Base-by-base conservation (phyloP, 2,797 vertebrate species). In the Alauda arvensis region DNA sequence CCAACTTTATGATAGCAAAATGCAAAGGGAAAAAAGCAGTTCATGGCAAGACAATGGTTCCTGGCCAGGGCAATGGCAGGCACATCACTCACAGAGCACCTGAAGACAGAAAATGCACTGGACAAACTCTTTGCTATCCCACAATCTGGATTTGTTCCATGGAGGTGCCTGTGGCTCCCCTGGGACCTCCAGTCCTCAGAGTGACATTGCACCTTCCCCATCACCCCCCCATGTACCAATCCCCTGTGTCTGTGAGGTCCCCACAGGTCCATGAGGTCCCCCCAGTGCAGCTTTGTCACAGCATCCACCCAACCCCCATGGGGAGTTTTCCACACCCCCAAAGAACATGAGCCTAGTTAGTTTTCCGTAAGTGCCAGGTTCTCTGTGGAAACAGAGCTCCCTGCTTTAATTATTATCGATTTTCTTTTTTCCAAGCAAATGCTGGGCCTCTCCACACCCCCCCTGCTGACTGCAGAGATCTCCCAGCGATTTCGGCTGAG, bases 241-340 rank as follows among this genome's bases (percentile, higher is more conserved):
- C 43, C 33, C n/a, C 28, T 0, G 3, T 4, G 3, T 17, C 23
- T 42, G 8, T 2, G n/a, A n/a, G 20, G 71, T 53, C 20, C 67
- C 76, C 39, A 31, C 3, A 0, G n/a, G 3, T 17, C 23, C 46
- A 8, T 2, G n/a, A n/a, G 20, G 71, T 53, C 20, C 67, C 7
- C 8, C 45, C 45, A 16, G 79, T 24, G 66, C 79, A 83, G 48
- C 51, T 40, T 20, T 31, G 51, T 25, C 28, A 5, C 2, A 12
- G 28, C 1, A 1, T 3, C 42, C 8, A 0, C 45, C 31, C 33
- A 46, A 46, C 39, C 29, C 53, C 45, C 1, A 0, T 0, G 0
- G 80, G 62, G 63, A 42, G 49, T 2, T 40, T 39, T 33, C 24
- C 65, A 39, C 0, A 24, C 17, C 26, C 29, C 42, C 3, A 1